phyloP scores from a whole-genome alignment of 2,113 vertebrate genomes.

The Poeciliopsis occidentalis region DNA sequence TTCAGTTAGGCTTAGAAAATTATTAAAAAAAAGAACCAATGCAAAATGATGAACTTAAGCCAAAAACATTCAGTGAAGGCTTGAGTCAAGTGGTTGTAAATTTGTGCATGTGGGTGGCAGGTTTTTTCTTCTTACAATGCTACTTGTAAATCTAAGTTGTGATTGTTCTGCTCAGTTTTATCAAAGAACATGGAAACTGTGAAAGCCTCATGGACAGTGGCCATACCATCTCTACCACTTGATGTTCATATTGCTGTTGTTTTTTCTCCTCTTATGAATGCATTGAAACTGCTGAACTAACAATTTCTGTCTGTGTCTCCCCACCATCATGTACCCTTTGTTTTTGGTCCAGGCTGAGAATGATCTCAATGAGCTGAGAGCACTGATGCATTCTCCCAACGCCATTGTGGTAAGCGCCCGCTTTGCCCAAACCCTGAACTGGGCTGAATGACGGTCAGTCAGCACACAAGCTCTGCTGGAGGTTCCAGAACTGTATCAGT shows the following conservation, averaged over 20 bases:
- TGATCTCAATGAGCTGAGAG: constrained; percentile 99
- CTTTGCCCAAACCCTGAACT: constrained; percentile 55
- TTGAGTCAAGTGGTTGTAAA: neutral
- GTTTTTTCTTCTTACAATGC: neutral
- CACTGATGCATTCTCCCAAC: constrained; percentile 99
- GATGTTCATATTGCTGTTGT: constrained; percentile 9
- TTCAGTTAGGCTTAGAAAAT: neutral
- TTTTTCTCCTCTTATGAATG: constrained; percentile 14
- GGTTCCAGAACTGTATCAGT: constrained; percentile 53
- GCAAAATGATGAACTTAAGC: constrained; percentile 10
- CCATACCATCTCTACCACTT: constrained; percentile 1
- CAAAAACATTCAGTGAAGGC: neutral
- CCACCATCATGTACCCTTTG: constrained; percentile 60
- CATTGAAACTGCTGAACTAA: constrained; percentile 69
- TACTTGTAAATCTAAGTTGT: neutral
- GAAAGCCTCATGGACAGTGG: neutral
- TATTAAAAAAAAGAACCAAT: constrained; percentile 14
- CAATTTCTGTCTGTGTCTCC: constrained; percentile 77
- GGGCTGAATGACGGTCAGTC: constrained; percentile 38
- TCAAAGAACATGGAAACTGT: neutral
- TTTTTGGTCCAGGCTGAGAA: constrained; percentile 93
- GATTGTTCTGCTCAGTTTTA: neutral
- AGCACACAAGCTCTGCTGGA: constrained; percentile 40
- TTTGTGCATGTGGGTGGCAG: neutral
- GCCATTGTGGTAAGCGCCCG: constrained; percentile 96